These are phyloP conservation scores for Anableps anableps DNA, from an alignment of 2,797 vertebrate genomes.

Conservation along the genomic window DNA sequence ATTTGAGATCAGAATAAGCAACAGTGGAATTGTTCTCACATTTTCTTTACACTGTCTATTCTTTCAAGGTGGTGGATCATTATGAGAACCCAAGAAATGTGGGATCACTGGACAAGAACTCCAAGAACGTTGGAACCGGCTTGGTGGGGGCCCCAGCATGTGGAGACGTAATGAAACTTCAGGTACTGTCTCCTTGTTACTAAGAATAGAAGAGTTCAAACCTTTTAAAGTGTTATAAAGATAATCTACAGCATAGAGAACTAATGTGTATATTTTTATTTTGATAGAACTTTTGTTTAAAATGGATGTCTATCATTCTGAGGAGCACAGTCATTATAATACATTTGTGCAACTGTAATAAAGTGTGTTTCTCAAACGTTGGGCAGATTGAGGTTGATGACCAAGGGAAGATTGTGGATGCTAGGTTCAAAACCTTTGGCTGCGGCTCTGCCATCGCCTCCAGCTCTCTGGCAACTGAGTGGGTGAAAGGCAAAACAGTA, in stretches of 20 bases:
- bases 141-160: constrained; percentile 96
- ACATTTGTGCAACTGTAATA: background rate
- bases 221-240: background rate
- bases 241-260: background rate
- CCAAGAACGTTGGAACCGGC: constrained; percentile 96
- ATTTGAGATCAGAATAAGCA: background rate
- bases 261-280: background rate
- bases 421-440: constrained; percentile 96
- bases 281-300: background rate
- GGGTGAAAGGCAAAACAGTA: constrained; percentile 98
- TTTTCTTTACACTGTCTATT: background rate
- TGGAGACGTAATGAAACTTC: constrained; percentile 98
- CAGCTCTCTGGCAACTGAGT: constrained; percentile 95
- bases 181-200: constrained; percentile 78
- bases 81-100: constrained; percentile 98
- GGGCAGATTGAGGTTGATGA: constrained; percentile 91
- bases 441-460: constrained; percentile 98
- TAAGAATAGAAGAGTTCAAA: background rate
- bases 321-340: background rate
- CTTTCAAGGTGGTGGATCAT: constrained; percentile 92
- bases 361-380: constrained; percentile 7
- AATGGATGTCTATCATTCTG: background rate
- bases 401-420: constrained; percentile 91
- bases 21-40: background rate
- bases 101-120: constrained; percentile 89